These are phyloP conservation scores for Rousettus leschenaultii DNA, from an alignment of 2,113 vertebrate species.

Conservation along the genomic window DNA sequence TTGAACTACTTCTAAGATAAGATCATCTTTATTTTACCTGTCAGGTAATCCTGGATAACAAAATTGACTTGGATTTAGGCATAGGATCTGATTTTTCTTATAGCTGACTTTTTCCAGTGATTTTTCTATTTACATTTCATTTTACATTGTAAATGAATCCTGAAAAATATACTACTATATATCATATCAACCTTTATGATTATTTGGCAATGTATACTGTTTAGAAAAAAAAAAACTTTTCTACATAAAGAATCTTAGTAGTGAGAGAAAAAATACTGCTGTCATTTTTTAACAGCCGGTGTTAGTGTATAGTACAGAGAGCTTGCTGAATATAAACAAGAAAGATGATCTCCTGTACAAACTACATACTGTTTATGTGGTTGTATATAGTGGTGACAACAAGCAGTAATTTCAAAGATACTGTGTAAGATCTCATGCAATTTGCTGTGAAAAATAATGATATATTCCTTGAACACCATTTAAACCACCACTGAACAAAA, in stretches of 20 bases:
- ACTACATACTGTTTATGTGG: constrained; percentile 70
- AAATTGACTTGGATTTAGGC: neutral
- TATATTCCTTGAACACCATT: constrained; percentile 41
- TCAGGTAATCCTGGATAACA: neutral
- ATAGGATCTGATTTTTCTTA: neutral
- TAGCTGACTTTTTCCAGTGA: neutral
- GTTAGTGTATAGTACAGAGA: constrained; percentile 59
- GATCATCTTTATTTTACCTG: neutral
- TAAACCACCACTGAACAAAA: constrained; percentile 40
- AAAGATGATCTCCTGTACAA: constrained; percentile 72
- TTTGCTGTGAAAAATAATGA: constrained; percentile 69
- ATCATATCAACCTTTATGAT: constrained; percentile 34
- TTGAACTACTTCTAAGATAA: neutral
- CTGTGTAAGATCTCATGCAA: constrained; percentile 39
- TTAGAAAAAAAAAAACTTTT: constrained; percentile 25
- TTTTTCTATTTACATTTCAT: constrained; percentile 16
- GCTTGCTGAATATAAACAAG: constrained; percentile 71
- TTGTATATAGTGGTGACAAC: constrained; percentile 59
- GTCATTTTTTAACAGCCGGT: constrained; percentile 73
- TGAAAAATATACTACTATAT: constrained; percentile 40
- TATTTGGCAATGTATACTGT: constrained; percentile 37
- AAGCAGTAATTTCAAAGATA: constrained; percentile 72
- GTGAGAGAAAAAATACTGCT: constrained; percentile 69
- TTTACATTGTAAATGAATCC: constrained; percentile 52
- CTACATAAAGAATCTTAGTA: constrained; percentile 54